These are phyloP conservation scores for Hypomecis punctinalis DNA, from an alignment of 2,888 invertebrate species.

Conservation along the genomic window DNA sequence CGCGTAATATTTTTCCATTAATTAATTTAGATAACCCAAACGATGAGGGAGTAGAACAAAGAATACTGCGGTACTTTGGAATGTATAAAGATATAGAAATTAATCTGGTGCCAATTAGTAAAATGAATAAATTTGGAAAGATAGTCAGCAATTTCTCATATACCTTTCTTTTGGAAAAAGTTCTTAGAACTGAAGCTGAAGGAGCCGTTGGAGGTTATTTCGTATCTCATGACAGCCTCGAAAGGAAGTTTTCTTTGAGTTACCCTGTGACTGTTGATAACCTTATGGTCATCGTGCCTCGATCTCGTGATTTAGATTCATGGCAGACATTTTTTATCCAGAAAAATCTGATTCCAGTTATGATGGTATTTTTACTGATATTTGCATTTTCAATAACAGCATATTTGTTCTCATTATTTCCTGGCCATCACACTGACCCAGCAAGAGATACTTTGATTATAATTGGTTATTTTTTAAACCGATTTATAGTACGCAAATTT, in stretches of 20 bases:
- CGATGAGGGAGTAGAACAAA: conserved; percentile 45
- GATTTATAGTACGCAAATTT: conserved; percentile 33
- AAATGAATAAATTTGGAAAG: conserved; percentile 49
- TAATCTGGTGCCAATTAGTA: conserved; percentile 43
- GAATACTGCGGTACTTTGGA: conserved; percentile 44
- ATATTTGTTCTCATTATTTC: conserved; percentile 45
- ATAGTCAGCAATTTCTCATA: conserved; percentile 38
- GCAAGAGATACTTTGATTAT: conserved; percentile 47
- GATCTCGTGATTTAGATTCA: conserved; percentile 32
- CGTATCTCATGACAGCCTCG: conserved; percentile 11
- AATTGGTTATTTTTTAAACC: conserved; percentile 55
- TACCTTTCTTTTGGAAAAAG: conserved; percentile 43
- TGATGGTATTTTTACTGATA: conserved; percentile 35
- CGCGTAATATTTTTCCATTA: conserved; percentile 44
- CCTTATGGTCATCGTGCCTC: conserved; percentile 34
- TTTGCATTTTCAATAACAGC: conserved; percentile 44
- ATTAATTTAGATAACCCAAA: conserved; percentile 41
- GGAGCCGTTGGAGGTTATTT: conserved; percentile 51
- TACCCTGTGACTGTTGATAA: conserved; percentile 47
- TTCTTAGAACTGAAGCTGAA: conserved; percentile 46
- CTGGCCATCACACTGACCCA: conserved; percentile 35
- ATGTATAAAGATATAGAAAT: conserved; percentile 41
- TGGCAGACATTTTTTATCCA: conserved; percentile 39
- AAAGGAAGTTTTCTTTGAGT: conserved; percentile 33
- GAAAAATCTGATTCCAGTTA: conserved; percentile 16